A percentile compares a stretch with the other conserved stretches of the same genome.
Evolutionary conservation across 2,888 invertebrate species (phyloP).

Genomic region (Orthosia cruda): DNA sequence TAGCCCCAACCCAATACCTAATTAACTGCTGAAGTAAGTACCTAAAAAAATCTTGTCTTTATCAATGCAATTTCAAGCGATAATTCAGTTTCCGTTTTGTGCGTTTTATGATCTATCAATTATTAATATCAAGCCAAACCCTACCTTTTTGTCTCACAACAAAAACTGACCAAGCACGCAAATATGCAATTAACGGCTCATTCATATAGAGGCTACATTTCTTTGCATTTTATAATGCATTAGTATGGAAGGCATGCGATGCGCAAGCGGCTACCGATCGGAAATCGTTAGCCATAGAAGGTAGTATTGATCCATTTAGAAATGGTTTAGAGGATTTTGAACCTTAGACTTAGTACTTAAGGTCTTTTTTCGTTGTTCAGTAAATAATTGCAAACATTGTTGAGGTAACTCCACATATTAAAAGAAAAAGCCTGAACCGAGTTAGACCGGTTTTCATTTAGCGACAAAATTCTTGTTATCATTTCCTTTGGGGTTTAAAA

Average conservation of each 20-base stretch:
- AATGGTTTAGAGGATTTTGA: slow-evolving; percentile 21
- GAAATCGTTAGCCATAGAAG: slow-evolving; percentile 60
- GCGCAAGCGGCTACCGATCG: slow-evolving; percentile 48
- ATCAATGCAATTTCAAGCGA: neutral
- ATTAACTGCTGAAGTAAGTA: too few species aligned
- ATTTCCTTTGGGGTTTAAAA: slow-evolving; percentile 3
- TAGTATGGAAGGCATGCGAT: slow-evolving; percentile 58
- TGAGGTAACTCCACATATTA: neutral
- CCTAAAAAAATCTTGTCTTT: neutral
- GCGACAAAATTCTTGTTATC: neutral
- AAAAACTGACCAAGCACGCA: slow-evolving; percentile 23
- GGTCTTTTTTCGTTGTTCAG: neutral
- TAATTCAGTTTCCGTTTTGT: slow-evolving; percentile 3
- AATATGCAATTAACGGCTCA: slow-evolving; percentile 24
- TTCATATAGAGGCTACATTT: slow-evolving; percentile 32
- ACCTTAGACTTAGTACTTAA: rapidly evolving
- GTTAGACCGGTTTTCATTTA: neutral
- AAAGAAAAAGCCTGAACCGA: neutral
- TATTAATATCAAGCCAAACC: neutral
- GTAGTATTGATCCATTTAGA: slow-evolving; percentile 38
- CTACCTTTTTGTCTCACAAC: neutral
- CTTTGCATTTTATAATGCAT: slow-evolving; percentile 40
- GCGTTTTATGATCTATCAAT: slow-evolving; percentile 28
- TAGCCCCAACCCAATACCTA: too few species aligned
- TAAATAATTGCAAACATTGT: neutral